phyloP scores from a whole-genome alignment of 1,140 invertebrate genomes.

The Maconellicoccus hirsutus region DNA sequence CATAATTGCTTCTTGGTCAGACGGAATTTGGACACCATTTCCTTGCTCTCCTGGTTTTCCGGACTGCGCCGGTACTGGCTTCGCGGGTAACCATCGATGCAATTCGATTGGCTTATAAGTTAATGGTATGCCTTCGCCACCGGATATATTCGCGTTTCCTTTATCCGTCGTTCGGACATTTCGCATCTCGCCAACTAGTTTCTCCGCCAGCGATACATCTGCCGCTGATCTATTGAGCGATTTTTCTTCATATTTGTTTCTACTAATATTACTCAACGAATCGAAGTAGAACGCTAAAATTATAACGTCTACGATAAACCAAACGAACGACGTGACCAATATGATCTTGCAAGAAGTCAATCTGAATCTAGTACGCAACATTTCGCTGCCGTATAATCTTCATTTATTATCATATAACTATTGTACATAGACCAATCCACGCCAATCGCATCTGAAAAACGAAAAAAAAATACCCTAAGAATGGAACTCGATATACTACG shows the following conservation, averaged over 20 bases:
- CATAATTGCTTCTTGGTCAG: constrained; percentile 71
- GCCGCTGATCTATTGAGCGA: not conserved
- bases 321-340: constrained; percentile 83
- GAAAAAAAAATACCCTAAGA: no score
- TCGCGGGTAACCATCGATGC: constrained; percentile 58
- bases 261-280: constrained; percentile 56
- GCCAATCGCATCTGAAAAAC: no score
- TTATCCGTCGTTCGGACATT: constrained; percentile 28
- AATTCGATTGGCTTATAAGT: constrained; percentile 43
- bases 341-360: constrained; percentile 91
- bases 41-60: constrained; percentile 78
- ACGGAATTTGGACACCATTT: constrained; percentile 71
- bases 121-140: constrained; percentile 13
- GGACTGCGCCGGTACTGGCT: constrained; percentile 49
- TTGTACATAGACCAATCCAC: no score
- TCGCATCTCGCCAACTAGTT: no score
- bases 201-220: constrained; percentile 23
- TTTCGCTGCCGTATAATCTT: constrained; percentile 34
- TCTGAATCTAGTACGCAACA: constrained; percentile 74
- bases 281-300: constrained; percentile 89
- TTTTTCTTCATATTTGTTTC: constrained; percentile 4
- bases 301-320: constrained; percentile 86
- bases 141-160: no score
- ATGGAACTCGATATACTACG: no score
- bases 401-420: no score